A percentile compares a stretch with the other conserved stretches of the same genome.
Conservation (phyloP, 2,888 invertebrate genomes). For the Dasypolia templi region DNA sequence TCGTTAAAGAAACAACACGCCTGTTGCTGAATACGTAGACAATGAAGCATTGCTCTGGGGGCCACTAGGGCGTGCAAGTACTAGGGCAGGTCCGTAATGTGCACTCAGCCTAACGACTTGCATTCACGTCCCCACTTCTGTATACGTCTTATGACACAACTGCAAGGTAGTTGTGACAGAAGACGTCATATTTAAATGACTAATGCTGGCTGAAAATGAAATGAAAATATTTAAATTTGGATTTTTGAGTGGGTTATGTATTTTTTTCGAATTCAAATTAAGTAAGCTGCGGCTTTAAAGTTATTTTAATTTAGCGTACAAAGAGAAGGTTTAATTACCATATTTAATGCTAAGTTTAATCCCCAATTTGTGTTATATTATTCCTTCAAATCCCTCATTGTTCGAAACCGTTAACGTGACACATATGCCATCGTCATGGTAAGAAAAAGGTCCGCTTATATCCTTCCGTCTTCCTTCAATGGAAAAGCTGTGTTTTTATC, state of each 20-base stretch:
- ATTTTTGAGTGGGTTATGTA: neutral
- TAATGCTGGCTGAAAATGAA: conserved; percentile 15
- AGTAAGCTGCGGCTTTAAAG: conserved; percentile 22
- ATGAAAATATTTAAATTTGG: neutral
- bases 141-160: conserved; percentile 22
- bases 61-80: conserved; percentile 65
- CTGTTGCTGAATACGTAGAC: conserved; percentile 63
- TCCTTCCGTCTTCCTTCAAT: conserved; percentile 48
- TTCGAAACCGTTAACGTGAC: conserved; percentile 10
- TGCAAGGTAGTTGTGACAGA: conserved; percentile 32
- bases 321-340: conserved; percentile 21
- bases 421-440: conserved; percentile 41
- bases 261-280: conserved; percentile 31
- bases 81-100: conserved; percentile 71
- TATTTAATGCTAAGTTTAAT: conserved; percentile 22
- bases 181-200: conserved; percentile 31
- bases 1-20: conserved; percentile 52
- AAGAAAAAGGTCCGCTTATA: conserved; percentile 45
- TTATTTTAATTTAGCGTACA: conserved; percentile 20
- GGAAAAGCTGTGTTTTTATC: conserved; percentile 64
- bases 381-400: neutral
- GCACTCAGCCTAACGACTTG: conserved; percentile 83
- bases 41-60: conserved; percentile 61
- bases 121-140: conserved; percentile 72
- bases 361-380: conserved; percentile 1